Base-by-base conservation (phyloP, 1,140 invertebrate genomes). In the Apocrypta bakeri region DNA sequence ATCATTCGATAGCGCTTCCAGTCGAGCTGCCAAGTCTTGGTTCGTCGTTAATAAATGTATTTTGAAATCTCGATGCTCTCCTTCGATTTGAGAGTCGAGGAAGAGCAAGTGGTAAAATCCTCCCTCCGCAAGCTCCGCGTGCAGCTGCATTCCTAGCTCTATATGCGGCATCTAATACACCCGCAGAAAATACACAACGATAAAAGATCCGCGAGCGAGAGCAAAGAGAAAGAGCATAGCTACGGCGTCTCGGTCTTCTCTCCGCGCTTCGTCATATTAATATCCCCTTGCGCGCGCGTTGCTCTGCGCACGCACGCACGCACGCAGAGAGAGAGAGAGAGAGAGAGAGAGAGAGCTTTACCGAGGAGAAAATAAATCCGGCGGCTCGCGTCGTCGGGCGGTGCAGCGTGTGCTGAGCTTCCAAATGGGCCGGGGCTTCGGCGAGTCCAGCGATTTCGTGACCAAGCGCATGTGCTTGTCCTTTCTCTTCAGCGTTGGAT, bases 381-480 rank as follows among this genome's bases (percentile, higher is more conserved):
- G 24, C 24, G 24, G 29, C 66, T 29, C 24, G 8, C 42, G 63
- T 79, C 3, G 1, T 24, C 31, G 17, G 33, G 87, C 85, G 7
- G 92, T 92, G 91, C 90, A 92, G 21, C 87, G 90, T n/a, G 90
- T 92, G 17, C 83, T 92, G n/a, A 92, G 90, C 73, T 88, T 91
- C 69, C 90, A 90, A 87, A 90, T 89, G 88, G 85, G 87, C 71
- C 88, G 90, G 25, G 87, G 88, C 17, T 86, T 89, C 14, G 87
- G 83, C 9, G 90, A 91, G 79, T 84, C 89, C 0, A 92, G 88
- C 80, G 92, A 93, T 84, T 93, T 91, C 81, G 90, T 93, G 3
- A 93, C 92, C 9, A 93, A 93, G 85, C 88, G 92, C 25, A 90
- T 93, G 85, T 93, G 93, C 78, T 92, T 92, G 74, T 93, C 92